Base-by-base conservation (phyloP, 1,140 invertebrate species). In the Bombus impatiens region DNA sequence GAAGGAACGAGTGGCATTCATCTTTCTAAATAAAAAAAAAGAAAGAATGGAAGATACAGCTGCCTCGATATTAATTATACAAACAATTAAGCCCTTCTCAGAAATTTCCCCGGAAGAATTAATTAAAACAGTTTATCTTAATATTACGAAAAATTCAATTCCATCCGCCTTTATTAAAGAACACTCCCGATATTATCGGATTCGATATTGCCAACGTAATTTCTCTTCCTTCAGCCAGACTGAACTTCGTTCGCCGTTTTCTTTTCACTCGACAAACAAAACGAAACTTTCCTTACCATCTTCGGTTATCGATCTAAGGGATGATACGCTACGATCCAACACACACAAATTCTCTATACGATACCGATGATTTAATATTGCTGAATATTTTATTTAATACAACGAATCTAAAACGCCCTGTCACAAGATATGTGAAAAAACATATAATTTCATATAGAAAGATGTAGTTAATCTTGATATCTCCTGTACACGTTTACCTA, bases 81-180 rank as follows among this genome's bases (percentile, higher is more conserved):
- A 72, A 72, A 82, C 25, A 74, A 74, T 72, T 35, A 42, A 72
- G 18, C 3, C 28, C 25, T 9, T 25, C 42, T 15, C 18, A 25
- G 18, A 42, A 72, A 70, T n/a, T 62, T 44, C 5, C 2, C 5
- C 35, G 3, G 9, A n/a, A 47, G 35, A 57, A 57, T 28, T 81
- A 71, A 81, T 81, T 53, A 57, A 72, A 79, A 37, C 35, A 10
- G 12, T 79, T 79, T 68, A 40, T 81, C 28, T 40, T 47, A 37
- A 62, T 78, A 22, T 62, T 37, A n/a, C 13, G 53, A 72, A 59
- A 81, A 71, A 81, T 72, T 81, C 47, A 72, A 81, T 81, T 81
- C 18, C 35, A 40, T 40, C 32, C 18, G 1, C 35, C 28, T 40
- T 57, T 40, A 40, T 72, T 57, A 42, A 59, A 53, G 28, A 59